Conservation (phyloP, 2,797 vertebrate genomes). For the Pseudotriccus pelzelni region DNA sequence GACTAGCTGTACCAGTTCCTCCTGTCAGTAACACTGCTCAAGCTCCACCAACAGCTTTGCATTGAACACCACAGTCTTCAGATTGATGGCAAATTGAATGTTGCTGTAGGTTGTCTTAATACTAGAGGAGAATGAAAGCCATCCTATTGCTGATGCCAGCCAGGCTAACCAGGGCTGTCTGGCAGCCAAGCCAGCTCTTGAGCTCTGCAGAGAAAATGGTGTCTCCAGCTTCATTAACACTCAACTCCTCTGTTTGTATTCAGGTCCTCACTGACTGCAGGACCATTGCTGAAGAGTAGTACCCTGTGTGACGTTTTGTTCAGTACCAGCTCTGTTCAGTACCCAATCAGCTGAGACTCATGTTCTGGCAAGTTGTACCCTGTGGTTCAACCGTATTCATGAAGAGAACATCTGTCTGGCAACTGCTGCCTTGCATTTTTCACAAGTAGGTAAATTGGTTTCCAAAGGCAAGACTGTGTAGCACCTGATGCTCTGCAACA, state of each 20-base stretch:
- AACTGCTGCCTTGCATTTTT: not conserved
- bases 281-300: not conserved
- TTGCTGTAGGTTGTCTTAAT: not conserved
- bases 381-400: not conserved
- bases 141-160: rapidly evolving
- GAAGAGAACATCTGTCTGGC: not conserved
- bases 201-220: not conserved
- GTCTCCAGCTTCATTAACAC: not conserved
- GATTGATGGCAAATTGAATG: not conserved
- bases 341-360: not conserved
- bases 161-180: not conserved
- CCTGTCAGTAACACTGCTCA: not conserved
- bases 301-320: not conserved
- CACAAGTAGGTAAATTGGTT: not conserved
- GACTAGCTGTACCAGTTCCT: not conserved
- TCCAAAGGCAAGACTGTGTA: not conserved
- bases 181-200: not conserved
- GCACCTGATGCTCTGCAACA: not conserved
- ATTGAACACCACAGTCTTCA: not conserved
- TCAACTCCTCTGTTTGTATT: not conserved
- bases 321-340: not conserved
- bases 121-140: not conserved
- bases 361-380: not conserved
- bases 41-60: not conserved
- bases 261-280: not conserved